Evolutionary conservation across 2,888 invertebrate species (phyloP), one percentile per base, ranked within the genome.

Genomic region (Zaprionus bogoriensis): DNA sequence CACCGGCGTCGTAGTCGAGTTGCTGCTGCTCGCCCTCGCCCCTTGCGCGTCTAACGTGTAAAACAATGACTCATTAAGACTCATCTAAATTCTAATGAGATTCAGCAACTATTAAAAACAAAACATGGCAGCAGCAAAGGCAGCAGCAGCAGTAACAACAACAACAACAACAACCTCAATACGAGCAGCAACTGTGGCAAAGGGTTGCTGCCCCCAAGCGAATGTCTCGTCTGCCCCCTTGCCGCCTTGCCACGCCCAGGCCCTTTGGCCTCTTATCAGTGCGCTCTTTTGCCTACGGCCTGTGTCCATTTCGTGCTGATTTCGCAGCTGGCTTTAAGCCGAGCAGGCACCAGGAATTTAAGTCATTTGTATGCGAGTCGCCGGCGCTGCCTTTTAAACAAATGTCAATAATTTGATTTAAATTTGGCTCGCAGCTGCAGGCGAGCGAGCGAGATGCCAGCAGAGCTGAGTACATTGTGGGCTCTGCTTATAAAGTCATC

Each of bases 51-150:
- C 87, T 82, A 87, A 80, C 80, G 84, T 88, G 85, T 88, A 88
- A 89, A 89, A 90, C 89, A 90, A 89, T 90, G 89, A 90, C 89
- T 90, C 90, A 89, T 90, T 89, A 90, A 90, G 89, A 78, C 88
- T 88, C 90, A 89, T 89, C 89, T 90, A 90, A 89, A 89, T 90
- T 89, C 90, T 89, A 89, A 89, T 89, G 90, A 90, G 89, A 90
- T 90, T 89, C 90, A 89, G 87, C 83, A 87, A 89, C 87, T 88
- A 89, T 88, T 88, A 87, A 85, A 89, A 88, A 82, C 81, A 87
- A 81, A 81, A 81, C 81, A 81, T 74, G 85, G 62, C 79, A 78
- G 50, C 42, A 36, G 32, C 66, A 52, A 61, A 5, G 51, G 47
- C 66, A 63, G 65, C 19, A 64, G 42, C 74, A 71, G 54, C 36